phyloP scores from a whole-genome alignment of 2,888 invertebrate species.

The Hipparchia sbordonii region DNA sequence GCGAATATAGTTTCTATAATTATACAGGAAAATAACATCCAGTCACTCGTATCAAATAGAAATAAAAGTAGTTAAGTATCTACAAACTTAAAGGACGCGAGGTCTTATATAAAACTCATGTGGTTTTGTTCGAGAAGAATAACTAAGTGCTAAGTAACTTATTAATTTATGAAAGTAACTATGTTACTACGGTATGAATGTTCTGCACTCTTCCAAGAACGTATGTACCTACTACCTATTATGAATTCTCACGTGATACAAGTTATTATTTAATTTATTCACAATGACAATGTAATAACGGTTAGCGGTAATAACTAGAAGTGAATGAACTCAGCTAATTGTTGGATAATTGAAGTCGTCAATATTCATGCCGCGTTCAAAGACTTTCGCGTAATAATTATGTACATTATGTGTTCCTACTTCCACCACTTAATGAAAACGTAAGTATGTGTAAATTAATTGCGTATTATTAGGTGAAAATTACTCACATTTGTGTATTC shows the following conservation, averaged over 20 bases:
- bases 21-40: no score
- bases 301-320: neutral
- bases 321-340: constrained; percentile 6
- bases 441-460: neutral
- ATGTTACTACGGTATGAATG: neutral
- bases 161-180: no score
- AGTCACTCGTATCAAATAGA: no score
- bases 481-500: neutral
- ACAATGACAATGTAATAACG: constrained; percentile 7
- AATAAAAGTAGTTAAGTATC: no score
- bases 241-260: neutral
- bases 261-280: constrained; percentile 2
- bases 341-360: constrained; percentile 4
- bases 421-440: constrained; percentile 4
- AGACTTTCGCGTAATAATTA: constrained; percentile 25
- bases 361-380: constrained; percentile 29
- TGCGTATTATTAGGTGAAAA: neutral
- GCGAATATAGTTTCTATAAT: no score
- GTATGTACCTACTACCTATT: neutral
- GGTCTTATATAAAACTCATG: no score
- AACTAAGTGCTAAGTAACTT: no score
- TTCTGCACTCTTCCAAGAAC: neutral
- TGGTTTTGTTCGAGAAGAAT: no score
- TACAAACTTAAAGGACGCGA: no score
- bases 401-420: neutral